phyloP scores from a whole-genome alignment of 2,888 invertebrate species.

The Serrognathus titanus region DNA sequence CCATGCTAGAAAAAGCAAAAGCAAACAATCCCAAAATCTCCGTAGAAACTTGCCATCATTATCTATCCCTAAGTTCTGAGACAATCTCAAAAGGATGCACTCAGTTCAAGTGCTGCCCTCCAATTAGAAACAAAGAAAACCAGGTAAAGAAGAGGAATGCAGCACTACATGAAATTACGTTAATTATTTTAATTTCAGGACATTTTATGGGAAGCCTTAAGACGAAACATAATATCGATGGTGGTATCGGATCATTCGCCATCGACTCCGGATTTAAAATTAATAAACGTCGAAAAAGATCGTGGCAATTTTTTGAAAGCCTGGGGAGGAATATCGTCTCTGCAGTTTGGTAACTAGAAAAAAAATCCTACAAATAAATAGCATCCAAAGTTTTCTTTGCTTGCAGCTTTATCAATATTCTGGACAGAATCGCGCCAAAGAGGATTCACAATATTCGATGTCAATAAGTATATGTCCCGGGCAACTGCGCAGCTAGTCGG shows the following conservation, averaged over 20 bases:
- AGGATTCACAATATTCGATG: slow-evolving; percentile 53
- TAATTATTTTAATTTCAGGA: slow-evolving; percentile 44
- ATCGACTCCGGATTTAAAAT: slow-evolving; percentile 62
- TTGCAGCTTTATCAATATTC: slow-evolving; percentile 60
- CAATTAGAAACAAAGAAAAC: slow-evolving; percentile 62
- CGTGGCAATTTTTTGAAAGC: slow-evolving; percentile 63
- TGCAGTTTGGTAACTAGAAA: slow-evolving; percentile 60
- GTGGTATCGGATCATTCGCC: slow-evolving; percentile 70
- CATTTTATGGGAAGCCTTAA: slow-evolving; percentile 61
- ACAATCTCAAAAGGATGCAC: slow-evolving; percentile 61
- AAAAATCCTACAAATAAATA: not conserved
- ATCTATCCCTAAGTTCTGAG: slow-evolving; percentile 62
- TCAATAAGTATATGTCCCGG: slow-evolving; percentile 59
- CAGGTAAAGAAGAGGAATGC: slow-evolving; percentile 46
- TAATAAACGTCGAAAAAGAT: slow-evolving; percentile 36
- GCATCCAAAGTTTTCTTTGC: not conserved
- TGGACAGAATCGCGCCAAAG: slow-evolving; percentile 63
- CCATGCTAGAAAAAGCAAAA: slow-evolving; percentile 56
- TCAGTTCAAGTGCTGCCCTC: slow-evolving; percentile 71
- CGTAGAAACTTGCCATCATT: slow-evolving; percentile 73
- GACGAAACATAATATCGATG: slow-evolving; percentile 57
- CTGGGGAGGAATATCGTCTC: slow-evolving; percentile 71
- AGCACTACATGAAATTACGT: not conserved
- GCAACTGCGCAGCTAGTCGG: slow-evolving; percentile 63
- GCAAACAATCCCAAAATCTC: slow-evolving; percentile 57